Conservation (phyloP, 2,113 vertebrate species). For the Oreochromis aureus region DNA sequence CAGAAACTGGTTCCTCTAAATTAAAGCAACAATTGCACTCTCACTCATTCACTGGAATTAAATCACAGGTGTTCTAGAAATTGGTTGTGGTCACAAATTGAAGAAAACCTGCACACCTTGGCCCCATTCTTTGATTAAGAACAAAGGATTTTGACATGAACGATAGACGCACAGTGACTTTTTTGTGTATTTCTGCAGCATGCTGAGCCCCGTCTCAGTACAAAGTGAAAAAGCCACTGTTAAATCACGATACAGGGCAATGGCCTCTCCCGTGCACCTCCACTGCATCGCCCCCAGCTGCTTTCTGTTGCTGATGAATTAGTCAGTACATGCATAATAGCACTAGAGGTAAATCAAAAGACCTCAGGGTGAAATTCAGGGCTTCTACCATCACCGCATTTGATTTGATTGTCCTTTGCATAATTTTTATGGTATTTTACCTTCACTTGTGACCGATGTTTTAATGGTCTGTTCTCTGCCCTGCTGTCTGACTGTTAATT, state of each 20-base stretch:
- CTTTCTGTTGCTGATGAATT: constrained; percentile 7
- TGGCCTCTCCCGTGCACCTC: not conserved
- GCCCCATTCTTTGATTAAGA: not conserved
- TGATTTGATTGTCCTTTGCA: constrained; percentile 9
- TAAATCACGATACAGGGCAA: not conserved
- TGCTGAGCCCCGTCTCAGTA: not conserved
- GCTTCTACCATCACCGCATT: not conserved
- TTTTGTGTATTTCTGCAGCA: not conserved
- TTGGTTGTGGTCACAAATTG: not conserved
- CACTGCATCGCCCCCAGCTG: not conserved
- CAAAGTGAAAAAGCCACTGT: not conserved
- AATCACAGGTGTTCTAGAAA: not conserved
- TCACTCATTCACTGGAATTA: not conserved
- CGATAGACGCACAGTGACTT: not conserved
- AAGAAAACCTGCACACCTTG: not conserved
- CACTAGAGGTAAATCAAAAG: not conserved
- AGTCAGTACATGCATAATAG: not conserved
- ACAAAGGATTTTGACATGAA: not conserved
- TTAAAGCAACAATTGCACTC: not conserved
- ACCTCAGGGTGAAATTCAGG: not conserved
- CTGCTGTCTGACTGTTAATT: not conserved
- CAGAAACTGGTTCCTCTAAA: not conserved
- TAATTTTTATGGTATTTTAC: not conserved
- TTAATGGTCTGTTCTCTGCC: not conserved
- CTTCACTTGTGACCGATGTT: not conserved